Evolutionary conservation across 2,888 invertebrate species (phyloP).

Genomic region (Cremastinae sp.): DNA sequence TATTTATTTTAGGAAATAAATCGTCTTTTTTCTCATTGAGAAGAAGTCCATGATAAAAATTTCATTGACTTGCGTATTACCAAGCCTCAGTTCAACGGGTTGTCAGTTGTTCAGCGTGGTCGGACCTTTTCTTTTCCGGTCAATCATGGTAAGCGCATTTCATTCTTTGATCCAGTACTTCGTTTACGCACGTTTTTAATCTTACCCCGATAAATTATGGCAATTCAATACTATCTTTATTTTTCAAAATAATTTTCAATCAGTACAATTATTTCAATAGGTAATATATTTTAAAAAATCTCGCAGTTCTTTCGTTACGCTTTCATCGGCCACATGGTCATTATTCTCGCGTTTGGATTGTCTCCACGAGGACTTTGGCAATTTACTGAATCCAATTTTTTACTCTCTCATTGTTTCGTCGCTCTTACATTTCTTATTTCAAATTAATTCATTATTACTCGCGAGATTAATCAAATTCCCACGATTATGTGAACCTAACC

Average conservation of each 20-base stretch:
- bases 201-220: slow-evolving; percentile 27
- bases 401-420: too few species aligned
- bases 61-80: slow-evolving; percentile 36
- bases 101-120: slow-evolving; percentile 56
- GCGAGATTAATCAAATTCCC: background rate
- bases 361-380: too few species aligned
- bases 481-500: too few species aligned
- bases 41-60: background rate
- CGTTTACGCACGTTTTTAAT: slow-evolving; percentile 55
- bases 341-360: slow-evolving; percentile 23
- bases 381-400: slow-evolving; percentile 21
- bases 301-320: slow-evolving; percentile 23
- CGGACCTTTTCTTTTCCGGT: slow-evolving; percentile 72
- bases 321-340: slow-evolving; percentile 65
- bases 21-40: background rate
- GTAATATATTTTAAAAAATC: slow-evolving; percentile 57
- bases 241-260: slow-evolving; percentile 3
- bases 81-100: slow-evolving; percentile 28
- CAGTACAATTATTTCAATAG: slow-evolving; percentile 2
- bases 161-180: slow-evolving; percentile 42
- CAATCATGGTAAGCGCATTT: slow-evolving; percentile 72
- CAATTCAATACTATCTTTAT: slow-evolving; percentile 6
- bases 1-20: background rate
- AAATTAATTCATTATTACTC: background rate
- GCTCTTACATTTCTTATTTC: too few species aligned